Percentiles rank a stretch among this genome's conserved stretches.
These are phyloP conservation scores for Schrankia costaestrigalis DNA, from an alignment of 2,888 invertebrate genomes.

Conservation along the genomic window DNA sequence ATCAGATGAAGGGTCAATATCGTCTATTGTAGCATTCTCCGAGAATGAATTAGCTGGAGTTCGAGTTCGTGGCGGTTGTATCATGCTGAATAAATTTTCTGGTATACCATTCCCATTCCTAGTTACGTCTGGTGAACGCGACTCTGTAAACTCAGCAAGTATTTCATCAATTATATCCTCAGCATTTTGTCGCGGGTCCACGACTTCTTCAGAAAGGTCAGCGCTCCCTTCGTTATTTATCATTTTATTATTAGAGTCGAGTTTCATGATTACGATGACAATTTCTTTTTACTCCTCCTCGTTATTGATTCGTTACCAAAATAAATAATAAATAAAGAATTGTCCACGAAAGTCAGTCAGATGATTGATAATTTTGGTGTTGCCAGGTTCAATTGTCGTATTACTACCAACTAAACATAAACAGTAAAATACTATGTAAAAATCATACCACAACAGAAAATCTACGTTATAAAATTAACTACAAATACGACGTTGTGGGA, in stretches of 20 bases:
- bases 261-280: constrained; percentile 75
- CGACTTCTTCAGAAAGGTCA: constrained; percentile 66
- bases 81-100: constrained; percentile 63
- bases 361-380: constrained; percentile 58
- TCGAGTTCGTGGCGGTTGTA: constrained; percentile 69
- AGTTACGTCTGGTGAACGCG: constrained; percentile 54
- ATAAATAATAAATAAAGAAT: constrained; percentile 58
- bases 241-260: constrained; percentile 76
- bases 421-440: background rate
- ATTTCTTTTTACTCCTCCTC: too few relatives aligned
- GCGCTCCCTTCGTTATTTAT: constrained; percentile 67
- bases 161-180: constrained; percentile 76
- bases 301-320: constrained; percentile 58
- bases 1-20: constrained; percentile 74
- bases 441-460: constrained; percentile 4
- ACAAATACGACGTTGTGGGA: constrained; percentile 67
- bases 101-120: constrained; percentile 64
- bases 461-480: constrained; percentile 11
- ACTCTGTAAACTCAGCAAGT: constrained; percentile 71
- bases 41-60: constrained; percentile 74
- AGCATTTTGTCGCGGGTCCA: constrained; percentile 71
- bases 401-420: constrained; percentile 9
- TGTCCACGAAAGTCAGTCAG: constrained; percentile 50
- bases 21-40: constrained; percentile 67
- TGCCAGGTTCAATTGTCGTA: constrained; percentile 31